Evolutionary conservation across 2,797 vertebrate genomes (phyloP).

Genomic region (Micropoecilia bifurca): DNA sequence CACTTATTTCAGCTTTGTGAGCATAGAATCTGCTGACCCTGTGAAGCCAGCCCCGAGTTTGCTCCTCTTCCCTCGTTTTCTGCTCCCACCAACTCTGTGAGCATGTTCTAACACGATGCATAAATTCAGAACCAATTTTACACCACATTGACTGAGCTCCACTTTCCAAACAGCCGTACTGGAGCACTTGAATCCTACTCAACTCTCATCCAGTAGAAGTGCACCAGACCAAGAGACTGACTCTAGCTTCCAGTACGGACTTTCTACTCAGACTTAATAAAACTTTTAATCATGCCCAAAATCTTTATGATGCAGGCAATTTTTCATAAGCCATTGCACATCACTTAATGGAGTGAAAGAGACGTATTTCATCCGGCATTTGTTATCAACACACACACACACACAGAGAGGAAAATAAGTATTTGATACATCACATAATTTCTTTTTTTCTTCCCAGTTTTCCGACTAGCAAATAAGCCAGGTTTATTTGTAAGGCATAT

Average conservation of each 20-base stretch:
- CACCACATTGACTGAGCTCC: slow-evolving; percentile 68
- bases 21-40: neutral
- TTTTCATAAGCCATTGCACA: slow-evolving; percentile 37
- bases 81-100: slow-evolving; percentile 38
- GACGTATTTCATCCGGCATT: neutral
- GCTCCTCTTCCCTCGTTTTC: slow-evolving; percentile 17
- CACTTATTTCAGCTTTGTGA: neutral
- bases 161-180: slow-evolving; percentile 52
- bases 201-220: slow-evolving; percentile 59
- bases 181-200: slow-evolving; percentile 45
- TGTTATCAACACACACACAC: too few species aligned
- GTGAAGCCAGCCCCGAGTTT: neutral
- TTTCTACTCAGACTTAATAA: slow-evolving; percentile 37
- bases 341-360: slow-evolving; percentile 57
- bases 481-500: too few species aligned
- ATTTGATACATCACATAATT: too few species aligned
- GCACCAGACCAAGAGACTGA: slow-evolving; percentile 60
- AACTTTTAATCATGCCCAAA: slow-evolving; percentile 65
- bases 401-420: too few species aligned
- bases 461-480: too few species aligned
- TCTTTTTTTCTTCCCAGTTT: too few species aligned
- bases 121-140: slow-evolving; percentile 78
- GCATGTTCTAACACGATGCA: slow-evolving; percentile 61
- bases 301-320: slow-evolving; percentile 36
- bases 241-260: slow-evolving; percentile 21